These are phyloP conservation scores for Nothocercus nigrocapillus DNA, from an alignment of 2,113 vertebrate species.

Conservation along the genomic window DNA sequence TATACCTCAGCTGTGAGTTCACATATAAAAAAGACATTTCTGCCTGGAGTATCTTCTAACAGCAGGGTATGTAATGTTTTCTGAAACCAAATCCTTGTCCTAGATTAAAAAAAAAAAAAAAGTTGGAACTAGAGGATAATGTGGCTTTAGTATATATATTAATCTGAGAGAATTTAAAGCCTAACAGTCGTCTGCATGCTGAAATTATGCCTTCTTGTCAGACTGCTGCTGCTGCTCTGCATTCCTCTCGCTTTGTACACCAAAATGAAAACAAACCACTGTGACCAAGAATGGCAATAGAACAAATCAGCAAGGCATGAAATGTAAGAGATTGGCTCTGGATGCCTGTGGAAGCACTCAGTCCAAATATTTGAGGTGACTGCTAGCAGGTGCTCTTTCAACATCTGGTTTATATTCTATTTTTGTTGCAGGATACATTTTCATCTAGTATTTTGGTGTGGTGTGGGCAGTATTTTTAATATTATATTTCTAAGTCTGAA, in stretches of 20 bases:
- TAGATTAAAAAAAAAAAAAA: background rate
- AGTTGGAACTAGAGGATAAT: background rate
- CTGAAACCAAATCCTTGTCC: background rate
- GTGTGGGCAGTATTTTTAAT: background rate
- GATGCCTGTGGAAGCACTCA: background rate
- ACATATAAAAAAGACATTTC: background rate
- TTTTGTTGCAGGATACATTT: background rate
- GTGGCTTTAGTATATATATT: background rate
- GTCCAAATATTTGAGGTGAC: slow-evolving; percentile 53
- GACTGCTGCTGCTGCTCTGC: slow-evolving; percentile 9
- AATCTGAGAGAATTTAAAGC: background rate
- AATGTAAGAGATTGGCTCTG: background rate
- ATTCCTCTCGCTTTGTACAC: slow-evolving; percentile 41
- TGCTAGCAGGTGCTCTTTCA: slow-evolving; percentile 52
- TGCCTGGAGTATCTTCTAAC: background rate
- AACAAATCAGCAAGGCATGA: background rate
- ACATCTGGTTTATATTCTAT: slow-evolving; percentile 5
- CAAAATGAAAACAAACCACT: slow-evolving; percentile 47
- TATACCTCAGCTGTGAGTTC: background rate
- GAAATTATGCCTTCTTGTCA: background rate
- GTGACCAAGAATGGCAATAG: slow-evolving; percentile 64
- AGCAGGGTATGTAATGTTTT: background rate
- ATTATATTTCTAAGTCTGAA: background rate
- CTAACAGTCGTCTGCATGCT: background rate
- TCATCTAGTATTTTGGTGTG: background rate